Conservation (phyloP, 2,797 vertebrate species). For the Poecilia picta region DNA sequence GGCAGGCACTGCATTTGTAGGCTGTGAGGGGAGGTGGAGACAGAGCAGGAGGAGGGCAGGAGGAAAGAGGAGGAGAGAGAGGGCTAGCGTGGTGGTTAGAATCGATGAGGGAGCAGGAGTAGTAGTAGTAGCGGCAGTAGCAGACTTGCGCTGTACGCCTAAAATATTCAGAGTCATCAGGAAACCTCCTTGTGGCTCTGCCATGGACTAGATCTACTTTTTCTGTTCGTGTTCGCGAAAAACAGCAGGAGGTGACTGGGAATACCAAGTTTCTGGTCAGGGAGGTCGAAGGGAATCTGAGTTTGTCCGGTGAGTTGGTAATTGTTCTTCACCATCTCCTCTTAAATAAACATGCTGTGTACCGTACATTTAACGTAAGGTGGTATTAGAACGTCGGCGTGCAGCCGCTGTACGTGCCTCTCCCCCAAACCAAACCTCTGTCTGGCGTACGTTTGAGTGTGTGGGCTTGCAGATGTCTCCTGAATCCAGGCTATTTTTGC, state of each 20-base stretch:
- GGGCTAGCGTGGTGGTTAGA: constrained; percentile 70
- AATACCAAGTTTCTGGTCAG: constrained; percentile 34
- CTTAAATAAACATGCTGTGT: neutral
- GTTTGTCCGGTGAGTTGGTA: constrained; percentile 69
- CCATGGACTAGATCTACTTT: constrained; percentile 45
- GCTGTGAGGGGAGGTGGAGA: constrained; percentile 54
- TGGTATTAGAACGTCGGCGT: constrained; percentile 2
- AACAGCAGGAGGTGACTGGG: constrained; percentile 27
- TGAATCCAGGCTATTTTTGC: constrained; percentile 73
- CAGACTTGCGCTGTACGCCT: constrained; percentile 50
- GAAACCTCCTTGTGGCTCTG: constrained; percentile 26
- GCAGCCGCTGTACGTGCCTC: constrained; percentile 36
- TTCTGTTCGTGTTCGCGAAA: constrained; percentile 14
- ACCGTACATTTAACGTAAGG: neutral
- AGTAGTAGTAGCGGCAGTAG: constrained; percentile 41
- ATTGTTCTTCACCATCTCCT: constrained; percentile 7
- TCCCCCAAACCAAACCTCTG: constrained; percentile 43
- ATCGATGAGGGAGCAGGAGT: constrained; percentile 69
- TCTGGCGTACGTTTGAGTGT: constrained; percentile 65
- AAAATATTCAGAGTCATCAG: constrained; percentile 42
- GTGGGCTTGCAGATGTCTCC: constrained; percentile 57
- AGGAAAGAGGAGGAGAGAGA: constrained; percentile 44
- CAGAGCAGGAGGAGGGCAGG: constrained; percentile 24
- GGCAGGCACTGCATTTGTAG: constrained; percentile 62
- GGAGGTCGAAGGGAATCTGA: constrained; percentile 75